phyloP scores from a whole-genome alignment of 2,113 vertebrate genomes.

The Tor tambroides region DNA sequence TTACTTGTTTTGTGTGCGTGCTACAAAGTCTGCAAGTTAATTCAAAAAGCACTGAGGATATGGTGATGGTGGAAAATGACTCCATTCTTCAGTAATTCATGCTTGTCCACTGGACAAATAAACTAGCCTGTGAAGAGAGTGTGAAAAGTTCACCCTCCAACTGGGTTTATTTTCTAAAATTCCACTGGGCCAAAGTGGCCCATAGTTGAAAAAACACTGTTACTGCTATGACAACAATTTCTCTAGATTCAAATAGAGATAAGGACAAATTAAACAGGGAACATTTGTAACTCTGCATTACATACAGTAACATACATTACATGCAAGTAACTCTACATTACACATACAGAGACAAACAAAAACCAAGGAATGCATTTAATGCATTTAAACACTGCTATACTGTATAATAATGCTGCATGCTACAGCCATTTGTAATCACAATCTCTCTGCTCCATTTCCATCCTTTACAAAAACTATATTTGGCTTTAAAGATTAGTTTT shows the following conservation, averaged over 20 bases:
- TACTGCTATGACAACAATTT: not conserved
- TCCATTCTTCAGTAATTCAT: no score
- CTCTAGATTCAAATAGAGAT: not conserved
- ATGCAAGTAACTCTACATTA: not conserved
- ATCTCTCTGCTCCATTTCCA: not conserved
- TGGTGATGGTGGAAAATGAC: no score
- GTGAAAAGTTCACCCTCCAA: not conserved
- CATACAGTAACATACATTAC: not conserved
- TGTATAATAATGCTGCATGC: not conserved
- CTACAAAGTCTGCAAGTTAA: no score
- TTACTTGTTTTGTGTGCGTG: no score
- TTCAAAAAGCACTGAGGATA: no score
- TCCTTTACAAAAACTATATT: not conserved
- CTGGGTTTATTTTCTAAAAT: not conserved
- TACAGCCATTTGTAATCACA: not conserved
- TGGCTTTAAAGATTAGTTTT: conserved; percentile 16
- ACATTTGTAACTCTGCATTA: not conserved
- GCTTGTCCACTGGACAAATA: not conserved
- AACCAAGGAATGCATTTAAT: not conserved
- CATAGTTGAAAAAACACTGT: not conserved
- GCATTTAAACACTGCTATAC: not conserved
- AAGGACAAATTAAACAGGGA: not conserved
- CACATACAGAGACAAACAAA: not conserved
- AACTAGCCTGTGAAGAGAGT: not conserved
- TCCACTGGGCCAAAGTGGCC: not conserved